Base-by-base conservation (phyloP, 2,888 invertebrate genomes). In the Abscondita cerata region DNA sequence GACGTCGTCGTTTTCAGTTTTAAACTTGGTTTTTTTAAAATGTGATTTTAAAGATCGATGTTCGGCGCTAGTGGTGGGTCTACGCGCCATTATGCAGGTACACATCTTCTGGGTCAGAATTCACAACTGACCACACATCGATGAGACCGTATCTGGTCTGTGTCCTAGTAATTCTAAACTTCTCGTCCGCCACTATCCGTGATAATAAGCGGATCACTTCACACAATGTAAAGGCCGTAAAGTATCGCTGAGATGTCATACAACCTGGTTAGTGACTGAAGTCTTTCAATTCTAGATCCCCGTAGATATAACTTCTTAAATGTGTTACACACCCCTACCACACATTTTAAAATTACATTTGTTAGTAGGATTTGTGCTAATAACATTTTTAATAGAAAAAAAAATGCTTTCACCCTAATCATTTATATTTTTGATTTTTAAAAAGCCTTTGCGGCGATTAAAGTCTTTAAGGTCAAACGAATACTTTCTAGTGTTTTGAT, bases 131-230 rank as follows among this genome's bases (percentile, higher is more conserved):
- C 77, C 79, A 19, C 83, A n/a, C 83, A 76, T 87, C 87, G 59
- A 86, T 80, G 20, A 87, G 15, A 87, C 85, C 0, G 86, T 84
- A 46, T 72, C 68, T 20, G 84, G 83, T 62, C 85, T 85, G 1
- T 85, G 86, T 44, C 86, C 84, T 59, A 85, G 81, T 40, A 86
- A 69, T 71, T 84, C 82, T 71, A 85, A 86, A 13, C 31, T 41
- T 50, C 34, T 52, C 0, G 62, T 62, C 1, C n/a, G n/a, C 1
- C 15, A 15, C 44, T 51, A 25, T 44, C 33, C n/a, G 8, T 53
- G 33, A 15, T 25, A 46, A 41, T 13, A 44, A 18, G 57, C 62
- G 18, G 20, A 31, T 13, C 50, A 31, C 19, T 52, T 20, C 16
- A 51, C 31, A 15, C 9, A 18, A 44, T 9, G 4, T 11, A 44